Base-by-base conservation (phyloP, 1,140 invertebrate species). In the Drosophila ficusphila region DNA sequence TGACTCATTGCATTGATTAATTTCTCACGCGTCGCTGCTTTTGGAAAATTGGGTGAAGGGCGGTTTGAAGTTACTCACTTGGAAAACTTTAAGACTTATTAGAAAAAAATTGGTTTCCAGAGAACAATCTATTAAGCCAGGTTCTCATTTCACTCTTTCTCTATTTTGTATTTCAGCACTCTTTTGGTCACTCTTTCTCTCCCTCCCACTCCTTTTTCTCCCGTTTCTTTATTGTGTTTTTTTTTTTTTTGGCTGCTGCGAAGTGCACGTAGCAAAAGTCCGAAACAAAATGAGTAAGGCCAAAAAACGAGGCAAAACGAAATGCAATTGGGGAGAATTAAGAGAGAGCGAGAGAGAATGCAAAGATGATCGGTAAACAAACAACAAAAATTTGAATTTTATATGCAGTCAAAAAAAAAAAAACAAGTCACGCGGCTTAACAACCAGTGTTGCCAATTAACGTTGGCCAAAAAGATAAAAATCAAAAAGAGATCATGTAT, bases 201-300 rank as follows among this genome's bases (percentile, higher is more conserved):
- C 33, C 36, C 25, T 44, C 25, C 27, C 16, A 12, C 9, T 21
- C 52, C 21, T 31, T 33, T 16, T 12, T 57, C 31, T 25, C 19
- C 23, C 23, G 23, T 23, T 23, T 23, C 23, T n/a, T n/a, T n/a
- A 23, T 5, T 23, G 2, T 23, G 2, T 23, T 23, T 44, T 3
- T 47, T 41, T 36, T 33, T 57, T 34, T 34, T 25, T 42, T 42
- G 36, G 23, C 57, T 29, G 16, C 36, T 47, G 69, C 57, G 39
- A 58, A 78, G 70, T 78, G 64, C 62, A 78, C 76, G 57, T 78
- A 65, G 57, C 75, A 58, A 79, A 74, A 78, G 76, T 75, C 58
- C 60, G 74, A 79, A 75, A 71, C 64, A 49, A 78, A 79, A 74
- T 81, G 72, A 72, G 51, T 14, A 33, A 39, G 42, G 39, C 16